Evolutionary conservation across 2,888 invertebrate species (phyloP).

Genomic region (Theretra japonica): DNA sequence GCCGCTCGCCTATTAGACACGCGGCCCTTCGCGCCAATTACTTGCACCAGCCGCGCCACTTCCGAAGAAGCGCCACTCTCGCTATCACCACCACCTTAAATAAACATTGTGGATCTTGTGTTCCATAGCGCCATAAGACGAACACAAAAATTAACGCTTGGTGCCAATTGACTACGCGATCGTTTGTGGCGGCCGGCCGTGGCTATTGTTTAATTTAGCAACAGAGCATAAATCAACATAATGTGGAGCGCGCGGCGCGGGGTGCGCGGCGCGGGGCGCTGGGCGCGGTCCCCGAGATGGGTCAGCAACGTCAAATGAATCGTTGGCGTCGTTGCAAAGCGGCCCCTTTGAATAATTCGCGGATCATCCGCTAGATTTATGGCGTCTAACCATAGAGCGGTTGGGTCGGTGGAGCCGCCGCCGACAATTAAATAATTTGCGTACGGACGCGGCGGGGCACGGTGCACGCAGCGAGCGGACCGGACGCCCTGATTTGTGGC

Average conservation of each 20-base stretch:
- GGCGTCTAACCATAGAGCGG: slow-evolving; percentile 75
- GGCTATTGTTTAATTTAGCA: slow-evolving; percentile 27
- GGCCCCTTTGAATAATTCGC: slow-evolving; percentile 81
- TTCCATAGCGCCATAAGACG: not conserved
- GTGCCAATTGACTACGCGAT: slow-evolving; percentile 24
- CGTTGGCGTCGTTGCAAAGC: slow-evolving; percentile 44
- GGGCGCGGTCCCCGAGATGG: slow-evolving; percentile 33
- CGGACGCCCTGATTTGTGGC: slow-evolving; percentile 30
- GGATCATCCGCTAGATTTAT: slow-evolving; percentile 77
- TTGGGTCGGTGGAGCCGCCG: slow-evolving; percentile 34
- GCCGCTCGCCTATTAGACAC: slow-evolving; percentile 18
- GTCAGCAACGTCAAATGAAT: slow-evolving; percentile 33
- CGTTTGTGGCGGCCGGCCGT: slow-evolving; percentile 21
- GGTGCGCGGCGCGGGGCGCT: not conserved
- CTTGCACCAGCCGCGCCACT: not conserved
- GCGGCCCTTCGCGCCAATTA: slow-evolving; percentile 16
- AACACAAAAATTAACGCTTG: slow-evolving; percentile 7
- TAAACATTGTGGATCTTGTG: not conserved
- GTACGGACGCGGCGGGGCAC: slow-evolving; percentile 50
- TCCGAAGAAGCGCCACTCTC: slow-evolving; percentile 1
- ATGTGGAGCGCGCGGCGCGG: not conserved
- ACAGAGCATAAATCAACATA: slow-evolving; percentile 17
- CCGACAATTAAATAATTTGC: slow-evolving; percentile 81
- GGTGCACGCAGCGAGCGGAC: slow-evolving; percentile 36
- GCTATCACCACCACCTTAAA: not conserved